A percentile compares a stretch with the other conserved stretches of the same genome.
Conservation (phyloP, 1,140 invertebrate genomes). For the Lethrus apterus region DNA sequence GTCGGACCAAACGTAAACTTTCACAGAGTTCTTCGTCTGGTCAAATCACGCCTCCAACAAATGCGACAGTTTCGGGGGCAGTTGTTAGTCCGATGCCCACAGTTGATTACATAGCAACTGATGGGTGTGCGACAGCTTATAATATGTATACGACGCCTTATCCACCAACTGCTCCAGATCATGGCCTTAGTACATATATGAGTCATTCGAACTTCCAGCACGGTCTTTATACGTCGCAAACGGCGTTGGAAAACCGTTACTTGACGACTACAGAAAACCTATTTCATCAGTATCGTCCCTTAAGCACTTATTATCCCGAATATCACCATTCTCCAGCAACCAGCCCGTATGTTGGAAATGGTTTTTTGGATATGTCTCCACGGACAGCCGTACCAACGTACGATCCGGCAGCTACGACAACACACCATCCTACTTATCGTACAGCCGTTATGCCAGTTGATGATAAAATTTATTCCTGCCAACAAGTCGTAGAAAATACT, state of each 20-base stretch:
- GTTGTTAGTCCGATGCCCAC: slow-evolving; percentile 41
- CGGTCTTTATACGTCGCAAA: slow-evolving; percentile 57
- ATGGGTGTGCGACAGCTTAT: slow-evolving; percentile 63
- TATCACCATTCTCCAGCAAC: slow-evolving; percentile 58
- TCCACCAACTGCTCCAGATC: slow-evolving; percentile 56
- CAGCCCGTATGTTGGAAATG: slow-evolving; percentile 64
- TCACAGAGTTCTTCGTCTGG: slow-evolving; percentile 44
- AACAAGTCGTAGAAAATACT: slow-evolving; percentile 46
- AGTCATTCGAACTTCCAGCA: slow-evolving; percentile 68
- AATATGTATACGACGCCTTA: slow-evolving; percentile 79
- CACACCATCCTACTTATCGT: slow-evolving; percentile 46
- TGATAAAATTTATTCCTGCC: slow-evolving; percentile 57
- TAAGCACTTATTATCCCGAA: slow-evolving; percentile 68
- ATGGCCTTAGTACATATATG: slow-evolving; percentile 59
- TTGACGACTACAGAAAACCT: slow-evolving; percentile 70
- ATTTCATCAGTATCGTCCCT: slow-evolving; percentile 76
- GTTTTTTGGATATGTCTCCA: slow-evolving; percentile 63
- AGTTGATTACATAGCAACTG: slow-evolving; percentile 58
- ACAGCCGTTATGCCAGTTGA: slow-evolving; percentile 43
- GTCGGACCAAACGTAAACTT: slow-evolving; percentile 81
- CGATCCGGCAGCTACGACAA: slow-evolving; percentile 46
- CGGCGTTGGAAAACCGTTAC: slow-evolving; percentile 66
- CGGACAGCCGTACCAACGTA: slow-evolving; percentile 46
- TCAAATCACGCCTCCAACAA: slow-evolving; percentile 34
- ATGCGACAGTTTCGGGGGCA: slow-evolving; percentile 33